Percentiles rank a stretch among this genome's conserved stretches.
Evolutionary conservation across 2,113 vertebrate species (phyloP).

Genomic region (Eulemur macaco): DNA sequence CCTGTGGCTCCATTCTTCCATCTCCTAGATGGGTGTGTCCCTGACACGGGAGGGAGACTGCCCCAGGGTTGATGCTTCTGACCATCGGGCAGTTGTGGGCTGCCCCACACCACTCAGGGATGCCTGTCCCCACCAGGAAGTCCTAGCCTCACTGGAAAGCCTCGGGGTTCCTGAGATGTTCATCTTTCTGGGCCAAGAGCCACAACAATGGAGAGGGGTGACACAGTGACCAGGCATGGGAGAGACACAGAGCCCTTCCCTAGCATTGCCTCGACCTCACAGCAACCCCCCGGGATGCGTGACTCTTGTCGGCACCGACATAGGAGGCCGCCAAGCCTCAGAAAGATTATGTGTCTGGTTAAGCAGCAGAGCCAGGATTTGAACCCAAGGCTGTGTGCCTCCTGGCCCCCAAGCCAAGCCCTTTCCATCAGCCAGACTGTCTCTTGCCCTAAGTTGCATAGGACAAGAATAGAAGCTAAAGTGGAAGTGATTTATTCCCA

Average conservation of each 20-base stretch:
- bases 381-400: neutral
- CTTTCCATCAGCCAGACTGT: neutral
- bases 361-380: neutral
- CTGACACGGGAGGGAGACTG: neutral
- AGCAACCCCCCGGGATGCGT: neutral
- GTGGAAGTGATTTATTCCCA: neutral
- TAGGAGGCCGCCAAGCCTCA: fast-evolving
- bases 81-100: neutral
- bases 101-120: neutral
- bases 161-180: neutral
- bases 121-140: neutral
- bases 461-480: neutral
- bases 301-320: neutral
- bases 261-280: neutral
- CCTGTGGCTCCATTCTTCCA: neutral
- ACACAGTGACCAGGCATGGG: neutral
- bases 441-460: neutral
- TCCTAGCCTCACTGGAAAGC: neutral
- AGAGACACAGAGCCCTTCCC: neutral
- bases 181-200: neutral
- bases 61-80: neutral
- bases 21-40: neutral
- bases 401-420: neutral
- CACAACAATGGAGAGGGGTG: neutral
- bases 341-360: neutral